Conservation (phyloP, 2,113 vertebrate genomes). For the Rana temporaria region DNA sequence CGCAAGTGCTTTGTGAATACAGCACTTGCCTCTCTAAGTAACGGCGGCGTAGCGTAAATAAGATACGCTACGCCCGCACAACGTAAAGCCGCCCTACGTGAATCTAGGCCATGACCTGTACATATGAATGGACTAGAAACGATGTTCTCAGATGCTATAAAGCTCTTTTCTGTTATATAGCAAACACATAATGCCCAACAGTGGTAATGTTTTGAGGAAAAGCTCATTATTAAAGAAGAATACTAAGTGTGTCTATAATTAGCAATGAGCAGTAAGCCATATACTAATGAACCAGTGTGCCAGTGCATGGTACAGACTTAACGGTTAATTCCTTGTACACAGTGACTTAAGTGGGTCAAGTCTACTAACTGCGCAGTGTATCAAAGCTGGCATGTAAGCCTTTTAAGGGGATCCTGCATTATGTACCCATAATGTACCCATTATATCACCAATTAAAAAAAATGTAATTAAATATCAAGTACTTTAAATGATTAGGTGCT, state of each 20-base stretch:
- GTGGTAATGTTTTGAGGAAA: neutral
- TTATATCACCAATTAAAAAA: too few species aligned
- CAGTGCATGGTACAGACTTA: neutral
- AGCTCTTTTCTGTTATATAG: neutral
- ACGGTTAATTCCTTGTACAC: neutral
- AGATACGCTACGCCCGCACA: too few species aligned
- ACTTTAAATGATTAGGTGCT: too few species aligned
- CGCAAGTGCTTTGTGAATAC: too few species aligned
- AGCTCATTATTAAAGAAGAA: conserved; percentile 17
- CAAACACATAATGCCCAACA: neutral
- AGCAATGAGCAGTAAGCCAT: neutral
- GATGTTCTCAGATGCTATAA: neutral
- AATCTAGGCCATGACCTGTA: neutral
- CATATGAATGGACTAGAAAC: neutral
- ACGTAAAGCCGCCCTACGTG: too few species aligned
- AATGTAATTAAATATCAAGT: too few species aligned
- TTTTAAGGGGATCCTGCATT: too few species aligned
- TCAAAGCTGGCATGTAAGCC: too few species aligned
- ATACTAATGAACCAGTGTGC: neutral
- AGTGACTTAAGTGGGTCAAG: conserved; percentile 10
- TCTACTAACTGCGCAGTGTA: neutral
- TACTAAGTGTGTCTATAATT: conserved; percentile 4
- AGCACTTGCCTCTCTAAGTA: too few species aligned
- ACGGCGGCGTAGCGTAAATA: too few species aligned
- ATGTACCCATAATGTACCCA: too few species aligned